A percentile compares a stretch with the other conserved stretches of the same genome.
Evolutionary conservation across 2,888 invertebrate genomes (phyloP).

Genomic region (Hemicrepidius hirtus): DNA sequence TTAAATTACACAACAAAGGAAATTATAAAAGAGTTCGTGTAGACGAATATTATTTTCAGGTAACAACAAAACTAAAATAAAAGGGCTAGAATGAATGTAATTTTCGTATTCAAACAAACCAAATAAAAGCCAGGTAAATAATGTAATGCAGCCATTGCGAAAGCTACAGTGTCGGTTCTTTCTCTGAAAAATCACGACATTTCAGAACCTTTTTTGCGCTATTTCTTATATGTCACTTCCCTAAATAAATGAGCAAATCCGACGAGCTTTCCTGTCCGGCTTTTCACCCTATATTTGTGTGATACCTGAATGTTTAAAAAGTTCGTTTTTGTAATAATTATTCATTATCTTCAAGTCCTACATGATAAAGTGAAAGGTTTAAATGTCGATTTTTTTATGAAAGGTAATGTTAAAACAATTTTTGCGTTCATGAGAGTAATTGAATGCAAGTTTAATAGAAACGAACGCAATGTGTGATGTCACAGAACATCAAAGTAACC

Average conservation of each 20-base stretch:
- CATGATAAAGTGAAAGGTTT: constrained; percentile 29
- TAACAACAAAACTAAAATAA: neutral
- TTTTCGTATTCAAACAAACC: constrained; percentile 14
- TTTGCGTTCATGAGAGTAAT: constrained; percentile 5
- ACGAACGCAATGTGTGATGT: constrained; percentile 16
- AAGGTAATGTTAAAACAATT: constrained; percentile 16
- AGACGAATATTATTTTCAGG: too few relatives aligned
- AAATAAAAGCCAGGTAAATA: constrained; percentile 36
- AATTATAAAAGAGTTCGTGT: too few relatives aligned
- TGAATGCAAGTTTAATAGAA: constrained; percentile 1
- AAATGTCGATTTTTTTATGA: constrained; percentile 3
- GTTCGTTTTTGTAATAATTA: too few relatives aligned
- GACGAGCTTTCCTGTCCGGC: constrained; percentile 20
- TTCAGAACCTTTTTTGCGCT: constrained; percentile 42
- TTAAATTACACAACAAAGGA: too few relatives aligned
- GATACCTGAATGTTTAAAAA: constrained; percentile 11
- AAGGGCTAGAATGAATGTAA: neutral
- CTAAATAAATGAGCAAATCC: constrained; percentile 38
- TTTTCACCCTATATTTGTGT: constrained; percentile 3
- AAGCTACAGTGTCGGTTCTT: constrained; percentile 41
- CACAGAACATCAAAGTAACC: constrained; percentile 41
- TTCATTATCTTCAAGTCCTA: neutral
- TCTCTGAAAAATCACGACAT: constrained; percentile 44
- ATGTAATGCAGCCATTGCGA: constrained; percentile 40
- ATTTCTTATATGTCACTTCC: constrained; percentile 33